Evolutionary conservation across 2,888 invertebrate species (phyloP).

Genomic region (Patella ulyssiponensis): DNA sequence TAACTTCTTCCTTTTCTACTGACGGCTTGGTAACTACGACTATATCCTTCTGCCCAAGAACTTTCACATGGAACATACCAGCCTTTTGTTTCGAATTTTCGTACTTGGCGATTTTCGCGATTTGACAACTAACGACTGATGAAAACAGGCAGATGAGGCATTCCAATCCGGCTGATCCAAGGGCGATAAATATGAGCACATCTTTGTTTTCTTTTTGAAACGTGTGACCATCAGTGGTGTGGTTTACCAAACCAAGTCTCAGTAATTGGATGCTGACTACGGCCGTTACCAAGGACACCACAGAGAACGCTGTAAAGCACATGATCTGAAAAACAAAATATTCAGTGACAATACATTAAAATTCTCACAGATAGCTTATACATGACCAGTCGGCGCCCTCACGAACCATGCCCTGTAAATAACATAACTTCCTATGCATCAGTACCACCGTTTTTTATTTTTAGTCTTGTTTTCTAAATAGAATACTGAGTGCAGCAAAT

Average conservation of each 20-base stretch:
- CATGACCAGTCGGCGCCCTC: too few species aligned
- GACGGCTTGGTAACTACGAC: constrained; percentile 66
- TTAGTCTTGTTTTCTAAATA: too few species aligned
- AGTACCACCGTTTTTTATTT: too few species aligned
- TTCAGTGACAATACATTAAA: too few species aligned
- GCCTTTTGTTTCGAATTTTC: constrained; percentile 69
- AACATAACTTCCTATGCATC: too few species aligned
- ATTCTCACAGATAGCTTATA: too few species aligned
- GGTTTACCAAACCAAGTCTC: constrained; percentile 72
- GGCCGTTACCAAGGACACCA: constrained; percentile 71
- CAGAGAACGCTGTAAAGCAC: constrained; percentile 72
- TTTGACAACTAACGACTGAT: constrained; percentile 67
- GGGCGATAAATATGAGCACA: constrained; percentile 67
- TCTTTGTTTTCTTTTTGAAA: constrained; percentile 72
- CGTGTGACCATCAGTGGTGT: constrained; percentile 72
- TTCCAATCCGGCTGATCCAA: constrained; percentile 68
- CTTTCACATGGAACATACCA: constrained; percentile 72
- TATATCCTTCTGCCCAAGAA: constrained; percentile 72
- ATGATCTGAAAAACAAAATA: constrained; percentile 67
- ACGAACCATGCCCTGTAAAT: too few species aligned
- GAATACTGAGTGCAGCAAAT: too few species aligned
- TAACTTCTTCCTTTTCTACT: constrained; percentile 48
- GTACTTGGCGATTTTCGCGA: constrained; percentile 70
- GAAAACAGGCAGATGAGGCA: constrained; percentile 70
- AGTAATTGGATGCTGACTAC: constrained; percentile 73